Conservation (phyloP, 2,797 vertebrate genomes). For the Danio tinwini region DNA sequence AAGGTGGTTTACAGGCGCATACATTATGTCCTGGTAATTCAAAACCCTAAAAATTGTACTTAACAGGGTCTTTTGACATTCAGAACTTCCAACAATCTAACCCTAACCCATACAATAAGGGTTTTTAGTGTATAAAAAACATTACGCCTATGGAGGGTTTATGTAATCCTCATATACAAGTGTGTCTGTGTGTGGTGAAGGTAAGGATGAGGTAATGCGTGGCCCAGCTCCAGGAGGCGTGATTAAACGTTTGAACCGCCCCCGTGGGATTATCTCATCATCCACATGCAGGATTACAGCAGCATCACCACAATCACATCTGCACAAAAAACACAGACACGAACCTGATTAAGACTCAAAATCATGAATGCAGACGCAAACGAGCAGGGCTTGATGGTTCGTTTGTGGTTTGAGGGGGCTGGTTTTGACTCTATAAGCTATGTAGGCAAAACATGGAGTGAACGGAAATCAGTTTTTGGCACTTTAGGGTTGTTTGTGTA, state of each 20-base stretch:
- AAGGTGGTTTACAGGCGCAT: too few relatives aligned
- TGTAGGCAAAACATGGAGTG: neutral
- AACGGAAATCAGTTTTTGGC: neutral
- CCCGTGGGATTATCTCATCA: constrained; percentile 65
- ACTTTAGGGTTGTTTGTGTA: neutral
- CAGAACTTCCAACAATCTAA: too few relatives aligned
- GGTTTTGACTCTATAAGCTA: neutral
- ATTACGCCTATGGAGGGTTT: too few relatives aligned
- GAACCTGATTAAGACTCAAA: constrained; percentile 5
- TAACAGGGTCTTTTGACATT: too few relatives aligned
- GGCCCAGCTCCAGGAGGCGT: constrained; percentile 23
- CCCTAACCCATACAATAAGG: too few relatives aligned
- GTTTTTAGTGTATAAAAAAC: too few relatives aligned
- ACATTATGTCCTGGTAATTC: too few relatives aligned
- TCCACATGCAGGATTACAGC: constrained; percentile 62
- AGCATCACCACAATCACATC: constrained; percentile 43
- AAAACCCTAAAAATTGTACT: too few relatives aligned
- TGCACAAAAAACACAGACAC: neutral
- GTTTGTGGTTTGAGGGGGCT: neutral
- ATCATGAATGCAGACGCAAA: neutral
- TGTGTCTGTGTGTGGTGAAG: constrained; percentile 1
- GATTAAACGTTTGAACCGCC: constrained; percentile 64
- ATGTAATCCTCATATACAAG: too few relatives aligned
- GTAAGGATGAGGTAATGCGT: constrained; percentile 47
- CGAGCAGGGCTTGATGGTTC: neutral